Evolutionary conservation across 2,113 vertebrate species (phyloP).

Genomic region (Murina feae): DNA sequence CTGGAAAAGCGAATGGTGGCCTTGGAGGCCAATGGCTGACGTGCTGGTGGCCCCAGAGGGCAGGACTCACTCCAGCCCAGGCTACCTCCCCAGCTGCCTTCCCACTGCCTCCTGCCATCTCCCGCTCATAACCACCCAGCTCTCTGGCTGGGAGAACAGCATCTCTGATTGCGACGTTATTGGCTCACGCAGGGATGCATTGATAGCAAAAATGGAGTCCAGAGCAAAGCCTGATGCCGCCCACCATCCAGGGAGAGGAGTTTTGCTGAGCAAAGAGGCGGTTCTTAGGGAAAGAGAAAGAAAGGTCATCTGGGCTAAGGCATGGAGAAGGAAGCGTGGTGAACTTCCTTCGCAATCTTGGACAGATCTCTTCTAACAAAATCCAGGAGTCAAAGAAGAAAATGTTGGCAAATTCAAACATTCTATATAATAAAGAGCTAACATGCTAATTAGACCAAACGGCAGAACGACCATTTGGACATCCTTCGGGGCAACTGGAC

Average conservation of each 20-base stretch:
- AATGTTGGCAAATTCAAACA: neutral
- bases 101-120: neutral
- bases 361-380: neutral
- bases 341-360: neutral
- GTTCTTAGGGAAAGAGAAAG: neutral
- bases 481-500: too few relatives aligned
- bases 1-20: too few relatives aligned
- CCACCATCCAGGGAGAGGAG: neutral
- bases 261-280: neutral
- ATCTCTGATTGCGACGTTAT: neutral
- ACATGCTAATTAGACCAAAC: too few relatives aligned
- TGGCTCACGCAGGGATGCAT: neutral
- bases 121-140: neutral
- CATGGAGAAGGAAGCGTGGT: neutral
- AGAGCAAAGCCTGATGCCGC: neutral
- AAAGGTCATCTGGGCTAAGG: neutral
- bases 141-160: neutral
- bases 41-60: neutral
- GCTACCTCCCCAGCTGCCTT: neutral
- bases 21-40: too few relatives aligned
- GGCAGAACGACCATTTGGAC: too few relatives aligned
- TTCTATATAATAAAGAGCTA: too few relatives aligned
- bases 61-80: neutral
- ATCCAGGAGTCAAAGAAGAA: neutral
- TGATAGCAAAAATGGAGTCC: neutral